These are phyloP conservation scores for Pelusios castaneus DNA, from an alignment of 2,113 vertebrate genomes.

Conservation along the genomic window DNA sequence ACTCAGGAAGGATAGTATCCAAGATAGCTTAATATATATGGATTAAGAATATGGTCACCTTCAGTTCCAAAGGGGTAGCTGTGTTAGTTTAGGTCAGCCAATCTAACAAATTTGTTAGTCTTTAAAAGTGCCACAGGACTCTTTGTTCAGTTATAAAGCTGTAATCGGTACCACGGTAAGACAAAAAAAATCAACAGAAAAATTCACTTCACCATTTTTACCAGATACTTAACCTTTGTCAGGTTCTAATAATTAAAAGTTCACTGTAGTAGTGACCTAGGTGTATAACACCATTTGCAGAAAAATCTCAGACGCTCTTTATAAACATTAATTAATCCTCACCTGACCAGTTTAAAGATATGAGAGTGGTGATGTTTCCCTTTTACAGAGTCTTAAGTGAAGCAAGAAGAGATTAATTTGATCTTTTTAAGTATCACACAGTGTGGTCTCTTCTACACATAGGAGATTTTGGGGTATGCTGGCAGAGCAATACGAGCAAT, in stretches of 20 bases:
- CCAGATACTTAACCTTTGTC: no score
- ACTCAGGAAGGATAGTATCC: conserved; percentile 22
- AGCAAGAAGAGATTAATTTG: background rate
- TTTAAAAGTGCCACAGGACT: no score
- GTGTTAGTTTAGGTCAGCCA: no score
- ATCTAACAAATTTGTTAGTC: no score
- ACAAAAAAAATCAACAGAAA: background rate
- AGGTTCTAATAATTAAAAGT: background rate
- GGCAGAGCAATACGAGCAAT: background rate
- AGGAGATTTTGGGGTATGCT: background rate
- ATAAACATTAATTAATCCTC: background rate
- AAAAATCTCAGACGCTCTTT: background rate
- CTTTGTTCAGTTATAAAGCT: conserved; percentile 19
- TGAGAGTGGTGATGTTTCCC: no score
- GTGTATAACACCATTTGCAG: background rate
- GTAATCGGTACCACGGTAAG: background rate
- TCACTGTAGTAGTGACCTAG: background rate
- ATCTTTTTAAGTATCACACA: background rate
- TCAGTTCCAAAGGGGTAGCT: no score
- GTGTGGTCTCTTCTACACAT: background rate
- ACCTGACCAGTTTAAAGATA: background rate
- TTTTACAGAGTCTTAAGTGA: background rate
- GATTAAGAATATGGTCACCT: background rate
- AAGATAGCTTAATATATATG: background rate
- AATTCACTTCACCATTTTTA: background rate